phyloP scores from a whole-genome alignment of 2,113 vertebrate species.

The Poeciliopsis turrubarensis region DNA sequence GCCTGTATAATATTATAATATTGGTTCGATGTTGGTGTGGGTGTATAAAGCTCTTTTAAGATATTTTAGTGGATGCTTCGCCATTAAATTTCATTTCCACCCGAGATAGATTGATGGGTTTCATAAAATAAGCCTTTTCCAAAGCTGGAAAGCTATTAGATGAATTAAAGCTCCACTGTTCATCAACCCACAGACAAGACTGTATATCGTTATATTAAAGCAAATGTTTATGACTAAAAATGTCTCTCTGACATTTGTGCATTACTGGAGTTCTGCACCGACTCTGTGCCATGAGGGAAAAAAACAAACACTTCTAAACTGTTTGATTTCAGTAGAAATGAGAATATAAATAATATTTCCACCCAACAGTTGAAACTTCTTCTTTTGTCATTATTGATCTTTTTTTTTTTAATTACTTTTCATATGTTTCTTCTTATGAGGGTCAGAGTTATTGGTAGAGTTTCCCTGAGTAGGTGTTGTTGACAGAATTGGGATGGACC shows the following conservation, averaged over 20 bases:
- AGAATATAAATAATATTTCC: constrained; percentile 5
- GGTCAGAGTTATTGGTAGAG: constrained; percentile 27
- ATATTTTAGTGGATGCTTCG: too few relatives aligned
- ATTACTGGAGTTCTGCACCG: constrained; percentile 25
- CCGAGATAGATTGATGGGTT: background rate
- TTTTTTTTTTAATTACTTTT: too few relatives aligned
- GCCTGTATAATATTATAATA: too few relatives aligned
- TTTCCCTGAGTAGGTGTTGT: constrained; percentile 23
- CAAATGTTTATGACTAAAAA: constrained; percentile 44
- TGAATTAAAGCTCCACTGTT: constrained; percentile 20
- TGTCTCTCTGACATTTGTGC: constrained; percentile 40
- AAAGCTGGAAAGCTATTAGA: constrained; percentile 13
- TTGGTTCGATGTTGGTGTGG: too few relatives aligned
- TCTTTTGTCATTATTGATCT: constrained; percentile 28
- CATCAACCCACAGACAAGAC: constrained; percentile 11
- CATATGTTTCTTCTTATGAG: constrained; percentile 23
- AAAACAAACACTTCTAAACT: background rate
- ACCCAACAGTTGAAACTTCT: background rate
- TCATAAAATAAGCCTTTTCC: constrained; percentile 7
- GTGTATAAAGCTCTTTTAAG: too few relatives aligned
- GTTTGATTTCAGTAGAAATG: constrained; percentile 8
- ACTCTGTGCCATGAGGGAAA: background rate
- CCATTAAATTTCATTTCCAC: too few relatives aligned
- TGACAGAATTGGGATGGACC: constrained; percentile 67
- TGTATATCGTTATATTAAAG: constrained; percentile 59